phyloP scores from a whole-genome alignment of 2,888 invertebrate species.

The Conchocele bisecta region DNA sequence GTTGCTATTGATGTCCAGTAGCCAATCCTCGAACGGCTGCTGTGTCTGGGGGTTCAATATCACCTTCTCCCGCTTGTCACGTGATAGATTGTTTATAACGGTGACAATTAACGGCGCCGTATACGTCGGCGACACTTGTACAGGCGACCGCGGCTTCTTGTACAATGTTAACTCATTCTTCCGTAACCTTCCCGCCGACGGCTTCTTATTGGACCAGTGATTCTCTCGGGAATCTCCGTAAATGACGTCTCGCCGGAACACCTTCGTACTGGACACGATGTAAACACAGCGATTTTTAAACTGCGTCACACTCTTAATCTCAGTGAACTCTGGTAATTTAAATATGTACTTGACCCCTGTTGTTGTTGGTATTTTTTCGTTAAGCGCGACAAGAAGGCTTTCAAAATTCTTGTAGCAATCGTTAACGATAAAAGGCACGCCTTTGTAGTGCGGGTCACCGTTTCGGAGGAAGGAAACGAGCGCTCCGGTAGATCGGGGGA shows the following conservation, averaged over 20 bases:
- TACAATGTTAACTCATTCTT: conserved; percentile 68
- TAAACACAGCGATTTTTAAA: conserved; percentile 91
- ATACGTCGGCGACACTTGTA: conserved; percentile 79
- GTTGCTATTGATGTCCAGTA: conserved; percentile 88
- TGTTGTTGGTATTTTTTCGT: conserved; percentile 93
- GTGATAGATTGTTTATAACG: conserved; percentile 96
- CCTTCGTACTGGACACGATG: conserved; percentile 94
- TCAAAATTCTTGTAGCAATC: conserved; percentile 93
- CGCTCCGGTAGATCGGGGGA: conserved; percentile 30
- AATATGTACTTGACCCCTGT: conserved; percentile 95
- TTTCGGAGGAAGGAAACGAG: conserved; percentile 94
- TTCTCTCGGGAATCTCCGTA: conserved; percentile 74
- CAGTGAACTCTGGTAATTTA: conserved; percentile 92
- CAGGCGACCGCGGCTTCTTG: conserved; percentile 41
- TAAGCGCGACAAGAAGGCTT: conserved; percentile 92
- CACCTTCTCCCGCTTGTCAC: conserved; percentile 87
- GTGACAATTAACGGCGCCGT: conserved; percentile 89
- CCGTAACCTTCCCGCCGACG: conserved; percentile 62
- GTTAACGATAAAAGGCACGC: conserved; percentile 93
- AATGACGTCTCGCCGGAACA: conserved; percentile 44
- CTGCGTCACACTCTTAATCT: conserved; percentile 86
- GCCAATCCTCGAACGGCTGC: conserved; percentile 96
- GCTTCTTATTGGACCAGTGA: conserved; percentile 68
- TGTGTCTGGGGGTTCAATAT: conserved; percentile 94
- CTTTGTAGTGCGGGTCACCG: conserved; percentile 96